A percentile compares a stretch with the other conserved stretches of the same genome.
Conservation (phyloP, 2,797 vertebrate genomes). For the Tokudaia muenninki region DNA sequence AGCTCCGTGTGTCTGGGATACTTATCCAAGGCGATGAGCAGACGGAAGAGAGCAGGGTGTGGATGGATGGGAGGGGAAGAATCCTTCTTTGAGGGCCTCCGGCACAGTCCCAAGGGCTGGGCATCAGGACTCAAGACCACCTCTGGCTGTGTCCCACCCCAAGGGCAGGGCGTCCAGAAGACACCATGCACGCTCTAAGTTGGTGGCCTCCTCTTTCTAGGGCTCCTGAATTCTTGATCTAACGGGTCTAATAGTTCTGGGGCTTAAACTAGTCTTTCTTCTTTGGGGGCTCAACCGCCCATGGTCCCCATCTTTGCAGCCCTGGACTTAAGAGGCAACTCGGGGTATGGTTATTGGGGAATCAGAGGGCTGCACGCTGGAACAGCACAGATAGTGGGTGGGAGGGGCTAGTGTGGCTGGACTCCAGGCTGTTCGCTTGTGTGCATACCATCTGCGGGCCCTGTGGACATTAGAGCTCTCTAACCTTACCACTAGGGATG, state of each 20-base stretch:
- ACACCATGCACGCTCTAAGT: too few relatives aligned
- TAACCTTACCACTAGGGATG: neutral
- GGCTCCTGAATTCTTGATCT: neutral
- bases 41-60: rapidly evolving
- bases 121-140: rapidly evolving
- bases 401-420: rapidly evolving
- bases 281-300: neutral
- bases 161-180: neutral
- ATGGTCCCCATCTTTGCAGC: neutral
- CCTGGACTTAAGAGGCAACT: neutral
- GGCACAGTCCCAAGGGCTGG: neutral
- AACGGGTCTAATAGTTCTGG: neutral
- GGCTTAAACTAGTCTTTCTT: neutral
- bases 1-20: rapidly evolving
- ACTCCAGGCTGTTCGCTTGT: rapidly evolving
- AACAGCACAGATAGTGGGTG: neutral
- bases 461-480: neutral
- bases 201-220: neutral
- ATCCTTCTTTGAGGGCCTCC: neutral
- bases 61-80: neutral
- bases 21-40: too few relatives aligned
- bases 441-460: neutral
- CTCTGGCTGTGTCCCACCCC: neutral
- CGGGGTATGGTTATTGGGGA: rapidly evolving
- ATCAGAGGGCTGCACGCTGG: neutral